A percentile compares a stretch with the other conserved stretches of the same genome.
Evolutionary conservation across 2,113 vertebrate genomes (phyloP).

Genomic region (Kobus ellipsiprymnus): DNA sequence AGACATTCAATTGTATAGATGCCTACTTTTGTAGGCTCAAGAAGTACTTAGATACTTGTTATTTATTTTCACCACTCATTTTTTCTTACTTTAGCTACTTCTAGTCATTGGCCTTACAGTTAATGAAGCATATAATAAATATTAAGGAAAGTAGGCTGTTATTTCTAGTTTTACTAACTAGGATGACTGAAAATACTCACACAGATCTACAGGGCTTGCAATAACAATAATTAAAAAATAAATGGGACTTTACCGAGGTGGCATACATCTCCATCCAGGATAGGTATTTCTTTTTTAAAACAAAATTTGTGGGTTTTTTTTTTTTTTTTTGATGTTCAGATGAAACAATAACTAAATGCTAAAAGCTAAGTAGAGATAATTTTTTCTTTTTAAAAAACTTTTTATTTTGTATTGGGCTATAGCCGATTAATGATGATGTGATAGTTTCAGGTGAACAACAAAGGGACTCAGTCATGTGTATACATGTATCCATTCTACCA

Average conservation of each 20-base stretch:
- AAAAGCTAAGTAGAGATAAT: not conserved
- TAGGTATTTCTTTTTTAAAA: not conserved
- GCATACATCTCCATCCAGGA: not conserved
- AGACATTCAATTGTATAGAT: not conserved
- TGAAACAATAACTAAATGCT: not conserved
- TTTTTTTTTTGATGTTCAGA: not conserved
- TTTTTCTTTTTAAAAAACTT: not conserved
- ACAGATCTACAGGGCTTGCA: not conserved
- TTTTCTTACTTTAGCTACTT: not conserved
- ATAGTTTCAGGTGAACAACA: not conserved
- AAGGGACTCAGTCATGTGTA: not conserved
- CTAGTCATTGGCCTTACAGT: not conserved
- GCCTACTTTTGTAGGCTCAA: not conserved
- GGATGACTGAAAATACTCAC: not conserved
- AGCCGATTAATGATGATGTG: not conserved
- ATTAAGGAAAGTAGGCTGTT: not conserved
- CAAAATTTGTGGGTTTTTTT: not conserved
- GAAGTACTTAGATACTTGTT: not conserved
- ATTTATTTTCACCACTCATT: not conserved
- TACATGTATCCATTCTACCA: not conserved
- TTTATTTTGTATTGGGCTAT: not conserved
- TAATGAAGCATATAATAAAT: not conserved
- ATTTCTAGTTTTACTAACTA: not conserved
- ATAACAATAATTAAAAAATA: not conserved
- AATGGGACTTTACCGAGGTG: not conserved